Evolutionary conservation across 2,888 invertebrate genomes (phyloP).

Genomic region (Pammene fasciana): DNA sequence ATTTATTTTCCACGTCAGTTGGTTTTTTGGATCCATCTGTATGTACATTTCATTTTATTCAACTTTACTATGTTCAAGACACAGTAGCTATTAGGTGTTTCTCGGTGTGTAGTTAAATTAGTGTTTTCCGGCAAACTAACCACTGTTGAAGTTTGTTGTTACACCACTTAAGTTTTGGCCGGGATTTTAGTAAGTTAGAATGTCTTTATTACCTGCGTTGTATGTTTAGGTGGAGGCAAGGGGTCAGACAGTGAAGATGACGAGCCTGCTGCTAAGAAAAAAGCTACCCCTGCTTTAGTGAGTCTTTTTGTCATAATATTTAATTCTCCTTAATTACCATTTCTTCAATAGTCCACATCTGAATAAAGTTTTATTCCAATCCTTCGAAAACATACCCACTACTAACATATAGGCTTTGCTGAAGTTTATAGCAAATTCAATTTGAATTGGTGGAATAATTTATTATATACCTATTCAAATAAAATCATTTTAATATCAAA

Average conservation of each 20-base stretch:
- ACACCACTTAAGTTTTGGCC: slow-evolving; percentile 29
- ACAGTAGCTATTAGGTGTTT: slow-evolving; percentile 65
- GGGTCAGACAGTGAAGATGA: slow-evolving; percentile 93
- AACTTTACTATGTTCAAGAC: slow-evolving; percentile 63
- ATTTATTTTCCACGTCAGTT: slow-evolving; percentile 57
- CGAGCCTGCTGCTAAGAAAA: slow-evolving; percentile 90
- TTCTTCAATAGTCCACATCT: too few species aligned
- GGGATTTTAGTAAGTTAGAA: not conserved
- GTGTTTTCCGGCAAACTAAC: slow-evolving; percentile 51
- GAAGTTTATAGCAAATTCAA: too few species aligned
- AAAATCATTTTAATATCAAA: too few species aligned
- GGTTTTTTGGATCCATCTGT: slow-evolving; percentile 67
- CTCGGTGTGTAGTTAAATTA: slow-evolving; percentile 70
- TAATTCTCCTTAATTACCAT: too few species aligned
- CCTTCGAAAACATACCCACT: too few species aligned
- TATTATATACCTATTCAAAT: too few species aligned
- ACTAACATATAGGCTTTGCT: too few species aligned
- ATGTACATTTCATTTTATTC: slow-evolving; percentile 69
- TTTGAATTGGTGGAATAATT: too few species aligned
- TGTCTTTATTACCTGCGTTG: slow-evolving; percentile 14
- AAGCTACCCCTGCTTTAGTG: slow-evolving; percentile 84
- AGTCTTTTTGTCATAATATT: slow-evolving; percentile 45
- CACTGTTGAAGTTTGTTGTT: slow-evolving; percentile 37
- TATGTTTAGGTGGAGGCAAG: slow-evolving; percentile 84
- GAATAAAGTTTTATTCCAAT: too few species aligned